Base-by-base conservation (phyloP, 2,888 invertebrate genomes). In the Geophilus truncorum region DNA sequence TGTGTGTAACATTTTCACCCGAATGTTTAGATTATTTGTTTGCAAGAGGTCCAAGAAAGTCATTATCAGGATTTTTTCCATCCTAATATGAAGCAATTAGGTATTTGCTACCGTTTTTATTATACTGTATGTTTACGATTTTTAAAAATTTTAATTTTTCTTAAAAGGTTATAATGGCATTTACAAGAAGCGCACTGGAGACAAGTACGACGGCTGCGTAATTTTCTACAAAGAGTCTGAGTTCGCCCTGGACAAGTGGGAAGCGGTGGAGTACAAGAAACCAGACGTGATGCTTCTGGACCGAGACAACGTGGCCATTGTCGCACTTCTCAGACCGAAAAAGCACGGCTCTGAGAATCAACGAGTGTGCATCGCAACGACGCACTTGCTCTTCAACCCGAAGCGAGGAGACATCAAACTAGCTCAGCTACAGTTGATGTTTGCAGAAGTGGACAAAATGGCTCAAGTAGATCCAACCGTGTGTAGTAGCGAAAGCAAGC, bases 381-480 rank as follows among this genome's bases (percentile, higher is more conserved):
- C 98, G 0, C 99, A 99, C 87, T 89, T 99, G 76, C 88, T 98
- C 10, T 99, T 93, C 87, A 98, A 98, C 89, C 96, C 95, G 0
- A 91, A 89, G 83, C 89, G 98, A 51, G 92, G 93, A 23, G 98
- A 98, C 86, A 92, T 98, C 0, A 91, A 97, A 83, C 88, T 98
- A 34, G 96, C 94, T 0, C 98, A 99, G 88, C 89, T 93, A 51
- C 93, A 94, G 85, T 86, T 95, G 40, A 88, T 99, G 9, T 88
- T 99, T 12, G 92, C 94, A 0, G 95, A 96, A 87, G 88, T 99
- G 4, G 94, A 96, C 83, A 89, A 93, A 84, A 90, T 95, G 83
- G 91, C 94, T 0, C 25, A 28, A 70, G 92, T 90, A 84, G 86
- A 87, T 5, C 30, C 30, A 6, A 25, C 25, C 1, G 23, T 32